Percentiles rank a stretch among this genome's conserved stretches.
phyloP scores from a whole-genome alignment of 2,888 invertebrate species.

The Agriotes lineatus region DNA sequence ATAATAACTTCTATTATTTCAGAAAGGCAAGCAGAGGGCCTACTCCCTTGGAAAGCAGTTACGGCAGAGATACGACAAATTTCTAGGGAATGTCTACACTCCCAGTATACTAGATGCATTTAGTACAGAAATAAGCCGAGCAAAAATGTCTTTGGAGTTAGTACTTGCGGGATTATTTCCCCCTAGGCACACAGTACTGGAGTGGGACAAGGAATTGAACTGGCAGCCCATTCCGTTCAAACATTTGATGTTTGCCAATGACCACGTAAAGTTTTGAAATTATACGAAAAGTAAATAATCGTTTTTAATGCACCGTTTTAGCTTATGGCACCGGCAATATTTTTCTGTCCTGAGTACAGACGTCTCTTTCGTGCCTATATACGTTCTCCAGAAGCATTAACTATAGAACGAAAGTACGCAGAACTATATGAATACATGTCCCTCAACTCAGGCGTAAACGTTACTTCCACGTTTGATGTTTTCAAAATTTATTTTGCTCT shows the following conservation, averaged over 20 bases:
- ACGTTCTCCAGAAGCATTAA: neutral
- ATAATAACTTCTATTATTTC: neutral
- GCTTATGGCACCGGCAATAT: slow-evolving; percentile 51
- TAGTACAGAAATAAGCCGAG: slow-evolving; percentile 77
- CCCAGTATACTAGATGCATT: slow-evolving; percentile 69
- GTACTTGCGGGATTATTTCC: slow-evolving; percentile 78
- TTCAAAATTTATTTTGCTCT: neutral
- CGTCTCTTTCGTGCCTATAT: slow-evolving; percentile 47
- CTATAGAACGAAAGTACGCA: slow-evolving; percentile 38
- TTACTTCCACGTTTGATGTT: neutral
- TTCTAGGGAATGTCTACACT: slow-evolving; percentile 71
- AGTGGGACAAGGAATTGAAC: slow-evolving; percentile 67
- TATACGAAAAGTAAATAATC: no score
- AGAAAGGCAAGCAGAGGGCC: slow-evolving; percentile 72
- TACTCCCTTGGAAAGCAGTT: slow-evolving; percentile 75
- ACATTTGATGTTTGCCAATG: slow-evolving; percentile 50
- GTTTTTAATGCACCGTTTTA: no score
- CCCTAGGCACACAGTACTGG: slow-evolving; percentile 67
- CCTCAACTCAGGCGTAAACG: neutral
- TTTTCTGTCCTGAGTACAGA: slow-evolving; percentile 51
- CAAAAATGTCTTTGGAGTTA: slow-evolving; percentile 78
- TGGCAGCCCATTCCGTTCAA: slow-evolving; percentile 59
- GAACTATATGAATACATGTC: slow-evolving; percentile 43
- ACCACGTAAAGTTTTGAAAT: no score
- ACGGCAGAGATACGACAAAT: slow-evolving; percentile 71